Percentiles rank a stretch among this genome's conserved stretches.
These are phyloP conservation scores for Setophaga coronata DNA, from an alignment of 2,113 vertebrate species.

Conservation along the genomic window DNA sequence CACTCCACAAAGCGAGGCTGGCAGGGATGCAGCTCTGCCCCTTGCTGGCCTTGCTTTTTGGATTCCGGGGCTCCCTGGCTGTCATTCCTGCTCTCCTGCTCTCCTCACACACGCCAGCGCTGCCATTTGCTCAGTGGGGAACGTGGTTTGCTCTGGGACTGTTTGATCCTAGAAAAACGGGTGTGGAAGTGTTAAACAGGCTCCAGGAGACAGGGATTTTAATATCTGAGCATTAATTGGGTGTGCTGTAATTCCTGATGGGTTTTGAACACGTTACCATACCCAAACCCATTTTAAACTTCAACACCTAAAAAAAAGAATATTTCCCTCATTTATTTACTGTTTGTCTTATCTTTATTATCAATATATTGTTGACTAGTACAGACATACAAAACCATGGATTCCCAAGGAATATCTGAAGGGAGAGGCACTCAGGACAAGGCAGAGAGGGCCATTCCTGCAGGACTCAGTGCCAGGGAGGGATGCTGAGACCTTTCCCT, in stretches of 20 bases:
- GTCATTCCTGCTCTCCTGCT: constrained; percentile 61
- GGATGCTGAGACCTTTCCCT: not conserved
- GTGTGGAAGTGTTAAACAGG: not conserved
- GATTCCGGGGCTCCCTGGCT: constrained; percentile 55
- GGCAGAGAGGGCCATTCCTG: not conserved
- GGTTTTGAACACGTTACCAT: not conserved
- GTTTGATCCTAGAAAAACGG: not conserved
- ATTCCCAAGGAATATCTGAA: not conserved
- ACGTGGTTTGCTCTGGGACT: not conserved
- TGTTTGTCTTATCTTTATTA: not conserved
- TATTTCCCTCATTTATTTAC: not conserved
- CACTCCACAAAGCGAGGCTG: constrained; percentile 49
- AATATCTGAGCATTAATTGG: not conserved
- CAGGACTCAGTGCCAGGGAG: not conserved
- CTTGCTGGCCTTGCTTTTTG: constrained; percentile 63
- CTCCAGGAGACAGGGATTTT: not conserved
- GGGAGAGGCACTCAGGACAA: not conserved
- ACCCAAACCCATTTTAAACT: not conserved
- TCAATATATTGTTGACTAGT: not conserved
- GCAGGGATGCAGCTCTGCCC: not conserved
- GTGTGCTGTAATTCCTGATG: not conserved
- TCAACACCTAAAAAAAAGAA: not conserved
- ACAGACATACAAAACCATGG: fast-evolving
- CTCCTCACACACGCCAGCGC: not conserved
- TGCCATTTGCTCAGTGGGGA: not conserved